Base-by-base conservation (phyloP, 64 coral and sea anemone genomes). In the Montipora cactus region DNA sequence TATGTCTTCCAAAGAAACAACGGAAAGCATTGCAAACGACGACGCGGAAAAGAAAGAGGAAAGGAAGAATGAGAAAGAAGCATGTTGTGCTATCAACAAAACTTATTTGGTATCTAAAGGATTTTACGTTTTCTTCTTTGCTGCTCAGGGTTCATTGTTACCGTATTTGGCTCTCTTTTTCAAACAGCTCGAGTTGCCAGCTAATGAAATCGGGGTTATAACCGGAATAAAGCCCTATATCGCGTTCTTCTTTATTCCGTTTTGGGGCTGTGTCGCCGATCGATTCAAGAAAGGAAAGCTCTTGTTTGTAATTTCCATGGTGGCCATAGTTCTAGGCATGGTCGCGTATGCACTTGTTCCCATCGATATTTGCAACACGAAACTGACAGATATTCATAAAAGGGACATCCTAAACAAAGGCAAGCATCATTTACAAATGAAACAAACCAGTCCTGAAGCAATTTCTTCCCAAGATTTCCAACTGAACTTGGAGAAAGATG, bases 101-200 rank as follows among this genome's bases (percentile, higher is more conserved):
- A 87, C 53, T 37, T 98, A 98, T 67, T 79, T 98, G 74, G 82
- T 98, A 80, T 93, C 98, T 8, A 99, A 99, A 75, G 75, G 84
- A 71, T 99, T 99, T 66, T 99, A 99, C 79, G 95, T 99, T 68
- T 96, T 99, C 75, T 99, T 99, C 73, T 89, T 99, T 8, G 88
- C 98, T n/a, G 98, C 95, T 7, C 98, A 99, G 91, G 98, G 98
- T 45, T 99, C 98, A 3, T 53, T 99, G 53, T 72, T 96, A 44
- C 98, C 98, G 6, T 99, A 99, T 72, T 79, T 99, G 4, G 93
- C 98, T 16, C 79, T 99, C 1, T 99, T 94, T 68, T 95, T 94
- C 19, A 99, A 99, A 52, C 95, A 99, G 82, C 86, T 99, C 8
- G 95, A 96, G 88, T 86, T 99, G 25, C 90, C 98, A 49, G 95